Base-by-base conservation (phyloP, 2,888 invertebrate genomes). In the Clivina fossor region DNA sequence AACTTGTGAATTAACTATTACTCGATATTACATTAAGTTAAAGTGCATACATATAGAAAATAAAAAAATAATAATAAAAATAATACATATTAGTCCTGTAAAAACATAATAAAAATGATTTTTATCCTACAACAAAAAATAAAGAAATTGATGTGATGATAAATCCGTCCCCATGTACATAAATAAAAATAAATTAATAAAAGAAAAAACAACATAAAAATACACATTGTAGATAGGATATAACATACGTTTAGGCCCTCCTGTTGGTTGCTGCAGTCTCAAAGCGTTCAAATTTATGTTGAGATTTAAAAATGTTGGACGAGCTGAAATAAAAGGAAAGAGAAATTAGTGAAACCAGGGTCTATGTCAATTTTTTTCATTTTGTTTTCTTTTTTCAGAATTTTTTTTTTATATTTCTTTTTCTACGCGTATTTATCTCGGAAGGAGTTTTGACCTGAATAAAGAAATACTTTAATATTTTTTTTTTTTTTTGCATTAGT, bases 221-320 rank as follows among this genome's bases (percentile, higher is more conserved):
- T 50, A 54, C 40, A 44, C 68, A 67, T 69, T n/a, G n/a, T n/a
- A n/a, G n/a, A n/a, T n/a, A n/a, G n/a, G n/a, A n/a, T n/a, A n/a
- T n/a, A 77, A 91, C 91, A 80, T 91, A 92, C 92, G 88, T 88
- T 92, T 92, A 76, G 80, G 71, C 65, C 72, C 76, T 72, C 77
- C 77, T 67, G 84, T 83, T 71, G 86, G 82, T 74, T 89, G 90
- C 80, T 89, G 90, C 73, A 89, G 86, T 78, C 91, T 86, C 80
- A 91, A 82, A 71, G 90, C 85, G 82, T 92, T 93, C 79, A 91
- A 85, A 83, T 90, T 93, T 83, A 92, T 82, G 82, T 89, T 93
- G 82, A 96, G 89, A 86, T 94, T 95, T 80, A 96, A 88, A 86
- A 94, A 96, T 76, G 94, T 96, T 74, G 96, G 96, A 72, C 96